Base-by-base conservation (phyloP, 2,113 vertebrate species). In the Eonycteris spelaea region DNA sequence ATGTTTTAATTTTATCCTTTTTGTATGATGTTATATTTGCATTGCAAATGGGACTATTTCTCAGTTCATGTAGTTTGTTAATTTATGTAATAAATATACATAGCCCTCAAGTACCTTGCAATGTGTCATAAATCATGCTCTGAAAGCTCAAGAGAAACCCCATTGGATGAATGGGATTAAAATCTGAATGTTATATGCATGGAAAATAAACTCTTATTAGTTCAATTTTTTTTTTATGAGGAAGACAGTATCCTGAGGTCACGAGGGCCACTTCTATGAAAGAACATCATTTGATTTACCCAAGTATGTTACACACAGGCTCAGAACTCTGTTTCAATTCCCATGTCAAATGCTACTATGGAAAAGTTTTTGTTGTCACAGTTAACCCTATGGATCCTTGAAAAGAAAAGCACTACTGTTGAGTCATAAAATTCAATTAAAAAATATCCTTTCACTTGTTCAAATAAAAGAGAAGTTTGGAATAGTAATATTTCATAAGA, bases 1-100 rank as follows among this genome's bases (percentile, higher is more conserved):
- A 78, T 38, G 28, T 78, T 57, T 94, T 38, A 57, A 89, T 86
- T 90, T 90, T 95, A 45, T 67, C 51, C 51, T 78, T 83, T 71
- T 89, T 77, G 30, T 48, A 48, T 15, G 15, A 88, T 79, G 55
- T 65, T 93, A 84, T 63, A 82, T 84, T 82, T 86, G 40, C 83
- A 94, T 90, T 92, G 87, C 79, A 94, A 86, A 97, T 95, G 40
- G 45, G 18, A 86, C 33, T 67, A 45, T 82, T 84, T 93, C 74
- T 93, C 78, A 83, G 48, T 84, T 83, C 40, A 15, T 38, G 11
- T 68, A 67, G 30, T 91, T 91, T 73, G 65, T 85, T 91, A 86
- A 79, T 86, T 94, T 75, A 79, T 59, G 40, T 83, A 74, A 78
- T 59, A 86, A 82, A 92, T 71, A 87, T 35, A 40, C 14, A 57